A percentile compares a stretch with the other conserved stretches of the same genome.
These are phyloP conservation scores for Zaprionus vittiger DNA, from an alignment of 1,140 invertebrate species.

Conservation along the genomic window DNA sequence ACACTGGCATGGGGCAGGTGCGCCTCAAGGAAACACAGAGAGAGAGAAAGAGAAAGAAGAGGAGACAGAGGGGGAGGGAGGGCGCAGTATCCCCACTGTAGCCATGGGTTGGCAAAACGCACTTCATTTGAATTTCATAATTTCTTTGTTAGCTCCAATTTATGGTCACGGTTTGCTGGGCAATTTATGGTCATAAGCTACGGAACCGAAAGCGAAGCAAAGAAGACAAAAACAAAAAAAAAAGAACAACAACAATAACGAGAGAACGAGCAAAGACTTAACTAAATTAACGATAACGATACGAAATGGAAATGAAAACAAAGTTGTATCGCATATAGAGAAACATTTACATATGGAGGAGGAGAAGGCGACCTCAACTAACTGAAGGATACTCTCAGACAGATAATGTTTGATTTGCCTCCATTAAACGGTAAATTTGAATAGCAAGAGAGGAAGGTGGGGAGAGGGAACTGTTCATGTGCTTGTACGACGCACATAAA, in stretches of 20 bases:
- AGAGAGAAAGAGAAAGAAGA: slow-evolving; percentile 9
- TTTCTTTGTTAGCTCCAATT: slow-evolving; percentile 83
- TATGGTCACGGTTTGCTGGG: slow-evolving; percentile 81
- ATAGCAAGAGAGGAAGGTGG: too few relatives aligned
- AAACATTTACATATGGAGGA: slow-evolving; percentile 18
- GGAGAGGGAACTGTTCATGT: background rate
- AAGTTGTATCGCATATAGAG: slow-evolving; percentile 15
- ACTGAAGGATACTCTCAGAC: background rate
- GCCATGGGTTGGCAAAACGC: slow-evolving; percentile 53
- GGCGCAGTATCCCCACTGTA: background rate
- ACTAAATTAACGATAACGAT: slow-evolving; percentile 81
- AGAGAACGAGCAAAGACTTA: slow-evolving; percentile 57
- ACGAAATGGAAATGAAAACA: slow-evolving; percentile 65
- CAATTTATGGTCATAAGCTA: slow-evolving; percentile 82
- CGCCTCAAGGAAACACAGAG: slow-evolving; percentile 25
- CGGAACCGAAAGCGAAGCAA: slow-evolving; percentile 37
- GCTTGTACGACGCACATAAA: background rate
- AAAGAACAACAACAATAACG: slow-evolving; percentile 37
- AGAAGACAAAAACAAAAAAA: slow-evolving; percentile 35
- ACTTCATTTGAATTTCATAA: slow-evolving; percentile 83
- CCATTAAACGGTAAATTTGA: background rate
- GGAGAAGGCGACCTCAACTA: background rate
- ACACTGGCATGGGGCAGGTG: slow-evolving; percentile 48
- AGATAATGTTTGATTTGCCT: background rate
- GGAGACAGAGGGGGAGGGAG: background rate